A percentile compares a stretch with the other conserved stretches of the same genome.
phyloP scores from a whole-genome alignment of 2,797 vertebrate genomes.

The Molossus molossus region DNA sequence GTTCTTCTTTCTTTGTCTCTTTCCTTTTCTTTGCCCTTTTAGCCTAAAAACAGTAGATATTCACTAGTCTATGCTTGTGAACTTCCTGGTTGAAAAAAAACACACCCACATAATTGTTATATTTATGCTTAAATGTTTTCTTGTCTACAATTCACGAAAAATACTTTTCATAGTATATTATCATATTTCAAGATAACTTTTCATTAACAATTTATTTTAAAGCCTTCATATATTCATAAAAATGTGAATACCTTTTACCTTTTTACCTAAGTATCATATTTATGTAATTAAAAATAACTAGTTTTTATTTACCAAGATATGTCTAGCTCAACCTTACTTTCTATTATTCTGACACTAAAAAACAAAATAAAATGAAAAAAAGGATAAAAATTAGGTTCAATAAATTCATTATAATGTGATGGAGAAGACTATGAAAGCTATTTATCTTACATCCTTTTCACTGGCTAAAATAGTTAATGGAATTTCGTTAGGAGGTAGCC shows the following conservation, averaged over 20 bases:
- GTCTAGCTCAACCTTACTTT: constrained; percentile 42
- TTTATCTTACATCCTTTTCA: neutral
- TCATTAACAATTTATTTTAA: constrained; percentile 57
- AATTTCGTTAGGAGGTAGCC: neutral
- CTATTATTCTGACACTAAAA: constrained; percentile 63
- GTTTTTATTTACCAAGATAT: constrained; percentile 48
- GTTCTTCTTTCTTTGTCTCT: neutral
- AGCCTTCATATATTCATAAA: neutral
- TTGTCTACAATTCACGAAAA: constrained; percentile 14
- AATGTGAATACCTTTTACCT: constrained; percentile 35
- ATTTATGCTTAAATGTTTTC: constrained; percentile 51
- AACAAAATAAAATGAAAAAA: constrained; percentile 67
- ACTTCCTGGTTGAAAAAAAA: constrained; percentile 35
- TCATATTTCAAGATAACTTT: constrained; percentile 61
- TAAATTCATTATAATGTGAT: constrained; percentile 39
- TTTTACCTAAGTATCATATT: neutral
- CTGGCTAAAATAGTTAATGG: neutral
- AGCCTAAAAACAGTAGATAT: neutral
- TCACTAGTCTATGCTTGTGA: constrained; percentile 1
- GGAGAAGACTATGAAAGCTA: constrained; percentile 27
- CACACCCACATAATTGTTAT: neutral
- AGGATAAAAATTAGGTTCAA: constrained; percentile 24
- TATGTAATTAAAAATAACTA: constrained; percentile 11
- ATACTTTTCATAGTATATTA: neutral
- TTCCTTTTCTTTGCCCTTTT: neutral